These are phyloP conservation scores for Anastrepha obliqua DNA, from an alignment of 1,140 invertebrate genomes.

Conservation along the genomic window DNA sequence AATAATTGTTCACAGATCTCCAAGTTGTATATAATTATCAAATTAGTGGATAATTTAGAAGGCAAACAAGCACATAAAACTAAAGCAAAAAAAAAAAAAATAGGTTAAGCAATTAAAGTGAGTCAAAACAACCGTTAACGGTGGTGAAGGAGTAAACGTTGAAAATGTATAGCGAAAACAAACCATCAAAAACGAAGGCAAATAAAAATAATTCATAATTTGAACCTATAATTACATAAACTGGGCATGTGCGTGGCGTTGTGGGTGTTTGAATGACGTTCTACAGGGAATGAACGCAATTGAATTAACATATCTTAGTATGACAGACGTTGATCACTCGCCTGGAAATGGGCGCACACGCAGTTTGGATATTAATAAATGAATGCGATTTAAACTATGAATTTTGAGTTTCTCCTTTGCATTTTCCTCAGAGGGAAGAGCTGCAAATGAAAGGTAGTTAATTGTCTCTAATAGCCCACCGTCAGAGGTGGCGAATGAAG, in stretches of 20 bases:
- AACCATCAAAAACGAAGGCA: background rate
- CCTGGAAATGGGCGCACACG: background rate
- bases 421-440: background rate
- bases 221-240: conserved; percentile 39
- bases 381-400: background rate
- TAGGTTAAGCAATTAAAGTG: background rate
- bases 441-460: background rate
- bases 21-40: conserved; percentile 63
- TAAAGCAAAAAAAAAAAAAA: background rate
- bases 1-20: background rate
- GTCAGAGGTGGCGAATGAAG: background rate
- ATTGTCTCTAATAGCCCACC: background rate
- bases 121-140: background rate
- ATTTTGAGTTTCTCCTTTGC: no score
- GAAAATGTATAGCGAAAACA: background rate
- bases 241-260: background rate
- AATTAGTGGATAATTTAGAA: conserved; percentile 61
- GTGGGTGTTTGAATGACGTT: background rate
- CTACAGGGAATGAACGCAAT: background rate
- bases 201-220: conserved; percentile 11
- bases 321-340: background rate
- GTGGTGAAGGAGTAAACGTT: background rate
- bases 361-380: background rate
- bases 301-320: background rate
- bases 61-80: background rate